Evolutionary conservation across 2,113 vertebrate genomes (phyloP).

Genomic region (Azemiops feae): DNA sequence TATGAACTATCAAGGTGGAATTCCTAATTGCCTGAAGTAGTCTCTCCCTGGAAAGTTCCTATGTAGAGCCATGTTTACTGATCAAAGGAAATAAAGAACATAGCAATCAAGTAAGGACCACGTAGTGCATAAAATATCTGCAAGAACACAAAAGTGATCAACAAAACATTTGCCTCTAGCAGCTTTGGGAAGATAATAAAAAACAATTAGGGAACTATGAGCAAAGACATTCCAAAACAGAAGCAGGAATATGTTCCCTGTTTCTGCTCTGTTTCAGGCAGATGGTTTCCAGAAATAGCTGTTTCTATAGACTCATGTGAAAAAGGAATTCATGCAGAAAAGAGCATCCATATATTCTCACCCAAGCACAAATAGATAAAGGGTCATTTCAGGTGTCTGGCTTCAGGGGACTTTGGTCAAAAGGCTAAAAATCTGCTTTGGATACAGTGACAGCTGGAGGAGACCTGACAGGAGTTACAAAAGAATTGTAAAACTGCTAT

Average conservation of each 20-base stretch:
- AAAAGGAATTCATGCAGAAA: neutral
- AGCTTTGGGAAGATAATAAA: no score
- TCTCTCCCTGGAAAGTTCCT: neutral
- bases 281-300: neutral
- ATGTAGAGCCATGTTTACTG: neutral
- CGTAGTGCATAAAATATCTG: neutral
- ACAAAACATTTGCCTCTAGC: neutral
- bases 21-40: no score
- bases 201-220: neutral
- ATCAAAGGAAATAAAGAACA: neutral
- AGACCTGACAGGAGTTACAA: neutral
- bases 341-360: neutral
- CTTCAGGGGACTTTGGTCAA: neutral
- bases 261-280: neutral
- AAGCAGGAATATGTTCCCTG: neutral
- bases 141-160: neutral
- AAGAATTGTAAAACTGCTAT: neutral
- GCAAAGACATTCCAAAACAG: neutral
- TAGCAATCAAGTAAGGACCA: neutral
- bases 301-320: neutral
- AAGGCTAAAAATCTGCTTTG: neutral
- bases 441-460: neutral
- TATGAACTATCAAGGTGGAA: no score
- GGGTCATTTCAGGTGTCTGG: neutral
- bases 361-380: neutral